Evolutionary conservation across 2,113 vertebrate genomes (phyloP).

Genomic region (Colistium nudipinnis): DNA sequence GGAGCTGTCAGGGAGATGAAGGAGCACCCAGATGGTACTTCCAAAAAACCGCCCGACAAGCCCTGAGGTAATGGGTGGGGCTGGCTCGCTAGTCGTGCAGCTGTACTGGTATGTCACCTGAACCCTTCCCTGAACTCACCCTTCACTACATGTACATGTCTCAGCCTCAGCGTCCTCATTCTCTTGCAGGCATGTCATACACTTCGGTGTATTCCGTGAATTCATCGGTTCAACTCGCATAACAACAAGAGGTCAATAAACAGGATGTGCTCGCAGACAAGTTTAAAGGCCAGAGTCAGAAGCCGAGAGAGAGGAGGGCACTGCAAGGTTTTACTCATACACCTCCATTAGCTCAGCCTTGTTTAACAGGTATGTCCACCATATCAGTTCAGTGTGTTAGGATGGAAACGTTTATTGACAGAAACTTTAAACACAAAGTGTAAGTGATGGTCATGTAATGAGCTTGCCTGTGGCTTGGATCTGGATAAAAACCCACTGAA

Average conservation of each 20-base stretch:
- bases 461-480: background rate
- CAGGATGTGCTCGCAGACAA: background rate
- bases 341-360: background rate
- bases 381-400: background rate
- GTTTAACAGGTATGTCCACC: background rate
- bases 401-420: background rate
- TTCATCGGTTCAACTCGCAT: background rate
- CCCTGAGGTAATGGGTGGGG: slow-evolving; percentile 74
- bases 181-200: slow-evolving; percentile 8
- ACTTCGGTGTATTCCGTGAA: background rate
- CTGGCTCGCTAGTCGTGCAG: slow-evolving; percentile 53
- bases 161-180: slow-evolving; percentile 3
- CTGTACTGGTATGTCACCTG: slow-evolving; percentile 78
- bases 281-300: too few relatives aligned
- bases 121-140: slow-evolving; percentile 58
- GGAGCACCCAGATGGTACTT: slow-evolving; percentile 82
- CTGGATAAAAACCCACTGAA: slow-evolving; percentile 14
- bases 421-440: slow-evolving; percentile 9
- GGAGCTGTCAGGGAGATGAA: slow-evolving; percentile 68
- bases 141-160: slow-evolving; percentile 27
- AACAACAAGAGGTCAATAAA: background rate
- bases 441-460: background rate
- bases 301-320: too few relatives aligned
- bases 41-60: slow-evolving; percentile 70
- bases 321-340: too few relatives aligned